A percentile compares a stretch with the other conserved stretches of the same genome.
Conservation (phyloP, 1,140 invertebrate species). For the Subanguina moxae region DNA sequence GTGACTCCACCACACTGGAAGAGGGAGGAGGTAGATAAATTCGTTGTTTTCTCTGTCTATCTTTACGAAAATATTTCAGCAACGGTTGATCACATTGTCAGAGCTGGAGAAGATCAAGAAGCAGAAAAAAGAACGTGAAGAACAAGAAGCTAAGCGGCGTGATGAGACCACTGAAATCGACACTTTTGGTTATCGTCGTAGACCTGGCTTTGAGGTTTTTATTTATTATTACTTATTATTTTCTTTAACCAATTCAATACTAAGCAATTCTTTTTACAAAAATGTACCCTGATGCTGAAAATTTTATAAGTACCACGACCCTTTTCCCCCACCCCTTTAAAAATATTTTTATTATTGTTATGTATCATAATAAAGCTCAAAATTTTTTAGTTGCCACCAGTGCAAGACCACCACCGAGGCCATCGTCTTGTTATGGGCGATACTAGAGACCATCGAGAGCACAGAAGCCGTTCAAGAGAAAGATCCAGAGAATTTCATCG, state of each 20-base stretch:
- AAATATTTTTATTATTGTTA: neutral
- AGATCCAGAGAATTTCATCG: neutral
- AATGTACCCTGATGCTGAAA: too few relatives aligned
- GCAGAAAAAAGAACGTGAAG: conserved; percentile 13
- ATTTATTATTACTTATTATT: too few relatives aligned
- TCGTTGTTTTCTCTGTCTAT: neutral
- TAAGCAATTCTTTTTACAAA: too few relatives aligned
- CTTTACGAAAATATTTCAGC: neutral
- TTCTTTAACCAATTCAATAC: too few relatives aligned
- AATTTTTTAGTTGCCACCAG: neutral
- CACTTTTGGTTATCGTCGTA: conserved; percentile 17
- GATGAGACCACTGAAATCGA: conserved; percentile 10
- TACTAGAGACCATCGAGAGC: neutral
- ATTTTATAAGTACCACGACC: too few relatives aligned
- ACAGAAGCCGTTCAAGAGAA: neutral
- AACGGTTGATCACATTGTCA: conserved; percentile 10
- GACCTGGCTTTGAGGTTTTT: conserved; percentile 4
- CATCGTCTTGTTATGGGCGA: neutral
- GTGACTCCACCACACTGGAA: conserved; percentile 36
- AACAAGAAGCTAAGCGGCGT: conserved; percentile 5
- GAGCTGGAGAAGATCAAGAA: conserved; percentile 16
- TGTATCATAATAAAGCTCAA: neutral
- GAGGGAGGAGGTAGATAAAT: conserved; percentile 23
- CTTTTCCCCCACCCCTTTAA: too few relatives aligned
- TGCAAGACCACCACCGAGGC: neutral